phyloP scores from a whole-genome alignment of 2,888 invertebrate species.

The Dexiosoma caninum region DNA sequence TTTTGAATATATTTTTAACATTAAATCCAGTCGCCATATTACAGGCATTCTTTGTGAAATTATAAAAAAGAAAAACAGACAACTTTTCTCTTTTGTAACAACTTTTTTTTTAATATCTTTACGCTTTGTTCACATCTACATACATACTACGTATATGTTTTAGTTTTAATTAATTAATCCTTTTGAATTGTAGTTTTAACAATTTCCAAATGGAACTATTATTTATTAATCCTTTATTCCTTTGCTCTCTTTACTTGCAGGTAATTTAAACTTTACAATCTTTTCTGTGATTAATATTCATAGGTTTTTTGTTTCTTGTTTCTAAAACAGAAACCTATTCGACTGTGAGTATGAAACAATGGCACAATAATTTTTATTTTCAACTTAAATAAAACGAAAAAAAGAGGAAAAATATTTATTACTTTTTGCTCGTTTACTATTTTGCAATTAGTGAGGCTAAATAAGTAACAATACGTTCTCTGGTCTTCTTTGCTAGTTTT shows the following conservation, averaged over 20 bases:
- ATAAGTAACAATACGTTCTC: not conserved
- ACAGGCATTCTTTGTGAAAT: too few species aligned
- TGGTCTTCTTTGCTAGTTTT: not conserved
- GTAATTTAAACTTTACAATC: constrained; percentile 41
- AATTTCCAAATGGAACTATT: constrained; percentile 13
- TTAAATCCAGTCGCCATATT: too few species aligned
- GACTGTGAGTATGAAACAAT: constrained; percentile 71
- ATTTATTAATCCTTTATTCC: constrained; percentile 23
- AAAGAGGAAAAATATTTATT: constrained; percentile 28
- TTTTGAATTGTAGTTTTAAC: constrained; percentile 1
- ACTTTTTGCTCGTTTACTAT: constrained; percentile 14
- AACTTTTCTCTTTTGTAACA: not conserved
- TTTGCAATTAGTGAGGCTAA: constrained; percentile 40
- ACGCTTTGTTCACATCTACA: not conserved
- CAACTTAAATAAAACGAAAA: constrained; percentile 5
- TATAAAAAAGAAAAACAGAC: not conserved
- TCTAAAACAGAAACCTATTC: constrained; percentile 23
- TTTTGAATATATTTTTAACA: too few species aligned
- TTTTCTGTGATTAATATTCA: constrained; percentile 45
- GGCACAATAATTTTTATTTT: constrained; percentile 35
- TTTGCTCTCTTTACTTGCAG: constrained; percentile 39
- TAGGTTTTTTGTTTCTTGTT: constrained; percentile 13
- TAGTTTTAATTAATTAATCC: not conserved
- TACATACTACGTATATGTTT: too few species aligned
- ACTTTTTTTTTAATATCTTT: too few species aligned